Evolutionary conservation across 2,888 invertebrate genomes (phyloP).

Genomic region (Bimastos eiseni): DNA sequence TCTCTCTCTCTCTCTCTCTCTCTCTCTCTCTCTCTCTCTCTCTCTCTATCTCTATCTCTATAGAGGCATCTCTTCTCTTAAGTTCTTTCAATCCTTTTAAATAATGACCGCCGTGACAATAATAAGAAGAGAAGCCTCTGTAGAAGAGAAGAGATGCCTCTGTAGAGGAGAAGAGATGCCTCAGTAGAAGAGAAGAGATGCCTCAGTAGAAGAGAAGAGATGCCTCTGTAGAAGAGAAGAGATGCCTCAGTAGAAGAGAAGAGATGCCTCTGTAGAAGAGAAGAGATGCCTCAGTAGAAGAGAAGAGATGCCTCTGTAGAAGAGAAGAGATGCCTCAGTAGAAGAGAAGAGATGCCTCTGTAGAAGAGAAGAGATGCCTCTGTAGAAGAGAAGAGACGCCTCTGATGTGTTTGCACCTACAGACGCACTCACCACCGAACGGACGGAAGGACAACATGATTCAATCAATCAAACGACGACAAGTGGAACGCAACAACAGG

Average conservation of each 20-base stretch:
- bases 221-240: too few species aligned
- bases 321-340: too few species aligned
- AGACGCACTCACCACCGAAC: neutral
- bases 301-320: neutral
- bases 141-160: neutral
- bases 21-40: neutral
- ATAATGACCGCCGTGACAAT: neutral
- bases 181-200: too few species aligned
- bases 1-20: neutral
- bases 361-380: too few species aligned
- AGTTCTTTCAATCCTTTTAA: neutral
- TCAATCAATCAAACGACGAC: neutral
- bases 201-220: too few species aligned
- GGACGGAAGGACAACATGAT: neutral
- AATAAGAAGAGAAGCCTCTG: neutral
- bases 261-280: too few species aligned
- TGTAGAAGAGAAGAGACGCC: too few species aligned
- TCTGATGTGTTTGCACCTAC: neutral
- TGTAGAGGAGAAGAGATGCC: neutral
- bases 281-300: too few species aligned
- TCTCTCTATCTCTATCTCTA: neutral
- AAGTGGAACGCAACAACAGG: neutral
- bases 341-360: too few species aligned
- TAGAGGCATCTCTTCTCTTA: too few species aligned
- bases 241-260: neutral